Conservation (phyloP, 2,113 vertebrate species). For the Chionodraco myersi region DNA sequence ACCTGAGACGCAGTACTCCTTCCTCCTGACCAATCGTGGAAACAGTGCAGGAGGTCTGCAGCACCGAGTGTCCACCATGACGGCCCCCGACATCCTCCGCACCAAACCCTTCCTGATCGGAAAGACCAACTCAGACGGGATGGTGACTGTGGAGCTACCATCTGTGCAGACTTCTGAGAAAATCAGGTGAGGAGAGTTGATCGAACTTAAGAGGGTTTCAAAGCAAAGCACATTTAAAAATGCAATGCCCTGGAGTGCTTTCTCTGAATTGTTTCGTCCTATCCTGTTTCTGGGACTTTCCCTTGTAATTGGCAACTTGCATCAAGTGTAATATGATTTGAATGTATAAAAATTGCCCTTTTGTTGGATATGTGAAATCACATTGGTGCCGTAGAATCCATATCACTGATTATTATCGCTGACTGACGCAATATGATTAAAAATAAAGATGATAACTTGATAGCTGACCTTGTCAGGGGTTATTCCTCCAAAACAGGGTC, state of each 20-base stretch:
- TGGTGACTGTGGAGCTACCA: slow-evolving; percentile 95
- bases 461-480: slow-evolving; percentile 39
- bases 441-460: slow-evolving; percentile 47
- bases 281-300: neutral
- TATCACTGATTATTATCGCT: slow-evolving; percentile 15
- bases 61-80: slow-evolving; percentile 95
- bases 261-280: neutral
- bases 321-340: slow-evolving; percentile 20
- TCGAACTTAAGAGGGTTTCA: neutral
- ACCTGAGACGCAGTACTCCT: slow-evolving; percentile 97
- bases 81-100: slow-evolving; percentile 93
- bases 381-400: neutral
- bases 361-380: slow-evolving; percentile 16
- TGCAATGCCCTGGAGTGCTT: neutral
- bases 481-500: slow-evolving; percentile 46
- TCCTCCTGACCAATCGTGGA: slow-evolving; percentile 96
- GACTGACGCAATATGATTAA: slow-evolving; percentile 5
- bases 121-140: slow-evolving; percentile 95
- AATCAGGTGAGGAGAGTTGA: slow-evolving; percentile 87
- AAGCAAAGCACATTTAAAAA: neutral
- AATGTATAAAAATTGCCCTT: slow-evolving; percentile 13
- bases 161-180: slow-evolving; percentile 91
- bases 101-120: slow-evolving; percentile 94
- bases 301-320: neutral
- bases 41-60: slow-evolving; percentile 98